phyloP scores from a whole-genome alignment of 2,797 vertebrate species.

The Ctenopoma kingsleyae region DNA sequence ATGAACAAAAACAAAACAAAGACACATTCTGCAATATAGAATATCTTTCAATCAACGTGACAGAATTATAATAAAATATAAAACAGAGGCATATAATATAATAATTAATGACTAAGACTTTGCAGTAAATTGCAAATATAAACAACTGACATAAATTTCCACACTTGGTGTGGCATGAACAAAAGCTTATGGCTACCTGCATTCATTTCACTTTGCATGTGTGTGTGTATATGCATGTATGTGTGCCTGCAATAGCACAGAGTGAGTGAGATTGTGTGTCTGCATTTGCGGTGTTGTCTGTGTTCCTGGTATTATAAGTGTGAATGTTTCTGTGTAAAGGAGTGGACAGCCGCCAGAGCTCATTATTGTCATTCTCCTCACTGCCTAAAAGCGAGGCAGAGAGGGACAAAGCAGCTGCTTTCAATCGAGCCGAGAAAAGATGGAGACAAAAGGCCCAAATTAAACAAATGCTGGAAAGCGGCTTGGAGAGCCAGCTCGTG shows the following conservation, averaged over 20 bases:
- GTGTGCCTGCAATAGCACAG: constrained; percentile 51
- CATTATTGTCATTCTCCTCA: constrained; percentile 90
- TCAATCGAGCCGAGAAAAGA: constrained; percentile 78
- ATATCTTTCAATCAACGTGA: constrained; percentile 71
- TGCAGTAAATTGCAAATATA: constrained; percentile 73
- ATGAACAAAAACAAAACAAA: constrained; percentile 79
- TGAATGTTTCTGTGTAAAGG: constrained; percentile 77
- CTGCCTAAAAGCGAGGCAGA: constrained; percentile 79
- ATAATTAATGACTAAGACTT: constrained; percentile 57
- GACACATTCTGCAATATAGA: constrained; percentile 71
- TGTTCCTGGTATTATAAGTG: constrained; percentile 72
- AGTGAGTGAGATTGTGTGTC: constrained; percentile 39
- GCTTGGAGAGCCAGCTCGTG: constrained; percentile 81
- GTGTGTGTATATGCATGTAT: constrained; percentile 50
- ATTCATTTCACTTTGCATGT: constrained; percentile 71
- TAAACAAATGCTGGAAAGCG: constrained; percentile 84
- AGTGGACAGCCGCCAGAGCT: constrained; percentile 84
- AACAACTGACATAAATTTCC: constrained; percentile 65
- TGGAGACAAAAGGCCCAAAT: constrained; percentile 83
- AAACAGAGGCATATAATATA: constrained; percentile 71
- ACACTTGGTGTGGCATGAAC: constrained; percentile 64
- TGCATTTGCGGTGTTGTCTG: constrained; percentile 54
- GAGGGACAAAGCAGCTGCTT: constrained; percentile 81
- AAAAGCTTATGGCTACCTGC: constrained; percentile 83
- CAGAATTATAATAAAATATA: constrained; percentile 76